phyloP scores from a whole-genome alignment of 1,140 invertebrate genomes.

The Hycleus cichorii region DNA sequence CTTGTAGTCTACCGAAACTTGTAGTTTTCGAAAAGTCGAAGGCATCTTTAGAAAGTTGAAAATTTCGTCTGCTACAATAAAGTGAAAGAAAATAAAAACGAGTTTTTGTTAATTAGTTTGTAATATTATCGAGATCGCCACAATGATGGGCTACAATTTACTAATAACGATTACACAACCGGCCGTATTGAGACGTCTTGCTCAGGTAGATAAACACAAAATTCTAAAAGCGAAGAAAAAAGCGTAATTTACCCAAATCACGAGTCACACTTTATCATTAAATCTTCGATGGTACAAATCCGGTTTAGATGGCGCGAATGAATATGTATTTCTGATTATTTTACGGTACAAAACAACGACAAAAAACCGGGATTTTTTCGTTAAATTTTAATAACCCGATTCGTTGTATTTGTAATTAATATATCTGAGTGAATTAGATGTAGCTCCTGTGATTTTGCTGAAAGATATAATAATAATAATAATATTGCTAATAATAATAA shows the following conservation, averaged over 20 bases:
- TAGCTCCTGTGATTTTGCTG: slow-evolving; percentile 37
- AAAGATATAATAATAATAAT: slow-evolving; percentile 33
- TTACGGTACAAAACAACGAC: too few relatives aligned
- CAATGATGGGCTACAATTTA: not conserved
- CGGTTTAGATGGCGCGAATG: too few relatives aligned
- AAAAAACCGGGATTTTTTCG: too few relatives aligned
- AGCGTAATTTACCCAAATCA: slow-evolving; percentile 18
- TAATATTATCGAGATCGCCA: slow-evolving; percentile 8
- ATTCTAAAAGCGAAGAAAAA: slow-evolving; percentile 4
- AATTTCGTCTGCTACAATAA: too few relatives aligned
- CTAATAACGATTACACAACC: slow-evolving; percentile 9
- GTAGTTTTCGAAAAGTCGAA: slow-evolving; percentile 9
- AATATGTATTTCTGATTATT: too few relatives aligned
- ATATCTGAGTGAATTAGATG: slow-evolving; percentile 35
- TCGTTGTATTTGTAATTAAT: slow-evolving; percentile 30
- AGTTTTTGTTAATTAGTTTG: too few relatives aligned
- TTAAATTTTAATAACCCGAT: too few relatives aligned
- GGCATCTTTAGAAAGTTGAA: too few relatives aligned
- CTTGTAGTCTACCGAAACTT: slow-evolving; percentile 27
- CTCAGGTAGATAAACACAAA: slow-evolving; percentile 7
- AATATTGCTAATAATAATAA: slow-evolving; percentile 34
- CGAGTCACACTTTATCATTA: not conserved
- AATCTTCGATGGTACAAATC: too few relatives aligned
- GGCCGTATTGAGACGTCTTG: not conserved
- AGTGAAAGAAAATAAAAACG: too few relatives aligned